These are phyloP conservation scores for Phymorhynchus buccinoides DNA, from an alignment of 1,140 invertebrate species.

Conservation along the genomic window DNA sequence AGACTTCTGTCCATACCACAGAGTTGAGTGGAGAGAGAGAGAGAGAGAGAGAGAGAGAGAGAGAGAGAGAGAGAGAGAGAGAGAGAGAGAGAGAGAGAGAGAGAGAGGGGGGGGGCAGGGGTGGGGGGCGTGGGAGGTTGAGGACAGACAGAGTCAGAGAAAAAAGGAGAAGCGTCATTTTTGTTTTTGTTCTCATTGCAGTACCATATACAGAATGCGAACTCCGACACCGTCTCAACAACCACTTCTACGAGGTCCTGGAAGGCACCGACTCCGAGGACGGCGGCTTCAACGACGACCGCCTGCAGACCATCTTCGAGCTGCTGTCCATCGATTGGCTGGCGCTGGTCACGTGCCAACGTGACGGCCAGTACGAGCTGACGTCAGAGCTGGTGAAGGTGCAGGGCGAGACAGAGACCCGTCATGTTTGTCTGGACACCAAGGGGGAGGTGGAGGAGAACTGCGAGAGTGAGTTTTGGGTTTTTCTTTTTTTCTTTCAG, in stretches of 20 bases:
- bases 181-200: no score
- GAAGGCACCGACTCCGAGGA: not conserved
- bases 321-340: not conserved
- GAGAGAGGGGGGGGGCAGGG: no score
- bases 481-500: not conserved
- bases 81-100: no score
- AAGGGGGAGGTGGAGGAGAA: not conserved
- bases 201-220: constrained; percentile 11
- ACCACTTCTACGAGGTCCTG: not conserved
- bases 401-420: not conserved
- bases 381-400: not conserved
- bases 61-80: no score
- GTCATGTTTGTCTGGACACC: not conserved
- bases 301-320: not conserved
- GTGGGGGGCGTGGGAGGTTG: no score
- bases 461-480: constrained; percentile 1
- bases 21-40: no score
- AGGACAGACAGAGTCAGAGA: no score
- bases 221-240: not conserved
- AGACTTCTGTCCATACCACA: no score
- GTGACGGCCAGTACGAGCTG: not conserved
- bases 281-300: not conserved
- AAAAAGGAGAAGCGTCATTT: no score
- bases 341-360: constrained; percentile 14
- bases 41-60: no score